Base-by-base conservation (phyloP, 2,797 vertebrate genomes). In the Podarcis siculus region DNA sequence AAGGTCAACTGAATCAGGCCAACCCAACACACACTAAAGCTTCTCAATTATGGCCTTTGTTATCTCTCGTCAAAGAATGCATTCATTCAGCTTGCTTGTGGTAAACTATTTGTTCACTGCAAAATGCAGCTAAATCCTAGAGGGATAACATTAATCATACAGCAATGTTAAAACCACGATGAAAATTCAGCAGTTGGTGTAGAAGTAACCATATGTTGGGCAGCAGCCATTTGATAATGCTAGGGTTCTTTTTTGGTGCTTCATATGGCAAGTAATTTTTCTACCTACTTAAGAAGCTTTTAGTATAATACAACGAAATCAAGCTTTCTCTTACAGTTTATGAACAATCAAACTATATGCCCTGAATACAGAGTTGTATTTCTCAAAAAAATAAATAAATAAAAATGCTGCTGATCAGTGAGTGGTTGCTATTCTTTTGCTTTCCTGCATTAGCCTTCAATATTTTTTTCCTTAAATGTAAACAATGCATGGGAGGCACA, bases 31-130 rank as follows among this genome's bases (percentile, higher is more conserved):
- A 89, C 86, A 87, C 86, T 89, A 93, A 94, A 95, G 92, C 91
- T 93, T 69, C 93, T 94, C 95, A 93, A 89, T 86, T 92, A 82
- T 0, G 0, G 76, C 79, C 93, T 95, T 94, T 95, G 90, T 94
- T 95, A 92, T 95, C 92, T 91, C 90, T 49, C 87, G 85, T 95
- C 93, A 96, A 95, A 96, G 94, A 89, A 87, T 27, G 83, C 95
- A 95, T 96, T 96, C 92, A 94, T 95, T 91, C 89, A 87, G 85
- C 71, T 92, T 1, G 80, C 92, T 87, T 91, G 89, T 90, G 89
- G 86, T 93, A 84, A 90, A 95, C 93, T 89, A 94, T 94, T 95
- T 93, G 92, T 88, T 90, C 83, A 32, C 86, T 94, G 0, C 88
- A 92, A 95, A 89, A 76, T 89, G 90, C 94, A 91, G 92, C 94